Conservation (phyloP, 1,140 invertebrate species). For the Euschistus heros region DNA sequence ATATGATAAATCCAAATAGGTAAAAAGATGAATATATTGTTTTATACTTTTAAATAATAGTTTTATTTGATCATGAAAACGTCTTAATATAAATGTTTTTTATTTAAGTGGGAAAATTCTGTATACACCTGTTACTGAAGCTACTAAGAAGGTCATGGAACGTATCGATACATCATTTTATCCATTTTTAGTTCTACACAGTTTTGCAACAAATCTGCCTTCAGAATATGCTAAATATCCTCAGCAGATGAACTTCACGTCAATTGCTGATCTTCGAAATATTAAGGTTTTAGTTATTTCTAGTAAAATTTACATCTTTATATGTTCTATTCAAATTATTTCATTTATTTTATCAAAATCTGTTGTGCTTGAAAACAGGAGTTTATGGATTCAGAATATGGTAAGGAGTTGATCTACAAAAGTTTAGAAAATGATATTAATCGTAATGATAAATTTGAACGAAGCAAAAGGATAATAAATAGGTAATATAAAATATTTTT, state of each 20-base stretch:
- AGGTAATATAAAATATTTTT: background rate
- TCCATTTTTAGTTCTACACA: background rate
- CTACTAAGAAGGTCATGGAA: slow-evolving; percentile 27
- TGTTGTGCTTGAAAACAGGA: background rate
- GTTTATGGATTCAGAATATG: background rate
- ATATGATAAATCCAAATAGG: too few relatives aligned
- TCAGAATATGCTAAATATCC: background rate
- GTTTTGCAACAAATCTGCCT: background rate
- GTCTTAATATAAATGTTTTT: background rate
- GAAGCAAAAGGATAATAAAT: background rate
- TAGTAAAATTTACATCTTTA: too few relatives aligned
- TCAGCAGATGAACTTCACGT: background rate
- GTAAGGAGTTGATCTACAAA: background rate
- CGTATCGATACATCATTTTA: slow-evolving; percentile 25
- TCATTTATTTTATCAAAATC: background rate
- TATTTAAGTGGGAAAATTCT: slow-evolving; percentile 29
- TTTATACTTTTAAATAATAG: too few relatives aligned
- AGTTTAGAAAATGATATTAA: too few relatives aligned
- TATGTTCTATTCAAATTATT: background rate
- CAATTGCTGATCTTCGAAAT: background rate
- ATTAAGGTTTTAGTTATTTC: background rate
- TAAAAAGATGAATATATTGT: too few relatives aligned
- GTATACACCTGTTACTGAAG: slow-evolving; percentile 29
- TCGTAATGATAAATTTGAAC: background rate
- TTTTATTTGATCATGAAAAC: too few relatives aligned